A percentile compares a stretch with the other conserved stretches of the same genome.
Evolutionary conservation across 2,797 vertebrate genomes (phyloP).

Genomic region (Remorina albescens): DNA sequence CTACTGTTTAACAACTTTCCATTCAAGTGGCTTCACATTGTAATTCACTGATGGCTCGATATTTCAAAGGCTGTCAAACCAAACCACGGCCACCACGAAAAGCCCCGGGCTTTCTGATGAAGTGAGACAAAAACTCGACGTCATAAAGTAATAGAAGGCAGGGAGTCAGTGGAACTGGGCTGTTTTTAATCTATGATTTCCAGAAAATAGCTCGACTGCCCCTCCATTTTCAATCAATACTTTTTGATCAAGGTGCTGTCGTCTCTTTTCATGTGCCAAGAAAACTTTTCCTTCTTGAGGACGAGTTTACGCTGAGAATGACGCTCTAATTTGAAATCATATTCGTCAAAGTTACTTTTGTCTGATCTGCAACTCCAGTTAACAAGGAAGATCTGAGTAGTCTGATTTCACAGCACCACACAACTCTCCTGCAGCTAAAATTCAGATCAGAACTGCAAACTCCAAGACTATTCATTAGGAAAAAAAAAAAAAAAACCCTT

Average conservation of each 20-base stretch:
- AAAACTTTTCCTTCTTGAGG: constrained; percentile 29
- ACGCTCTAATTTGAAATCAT: constrained; percentile 49
- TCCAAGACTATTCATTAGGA: not conserved
- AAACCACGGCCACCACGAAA: not conserved
- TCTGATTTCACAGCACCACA: not conserved
- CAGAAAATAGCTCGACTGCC: constrained; percentile 33
- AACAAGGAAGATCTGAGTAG: not conserved
- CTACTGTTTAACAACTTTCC: not conserved
- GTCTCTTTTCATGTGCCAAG: constrained; percentile 11
- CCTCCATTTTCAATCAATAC: constrained; percentile 47
- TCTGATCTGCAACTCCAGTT: constrained; percentile 9
- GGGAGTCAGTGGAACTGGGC: constrained; percentile 7
- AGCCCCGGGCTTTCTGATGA: constrained; percentile 22
- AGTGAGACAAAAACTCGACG: constrained; percentile 21
- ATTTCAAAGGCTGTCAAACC: not conserved
- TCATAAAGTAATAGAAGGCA: constrained; percentile 22
- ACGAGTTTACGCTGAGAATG: not conserved
- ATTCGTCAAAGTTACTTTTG: constrained; percentile 22
- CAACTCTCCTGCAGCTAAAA: not conserved
- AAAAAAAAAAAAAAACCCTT: not conserved
- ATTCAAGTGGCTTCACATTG: not conserved
- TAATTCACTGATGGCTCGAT: not conserved
- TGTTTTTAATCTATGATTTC: constrained; percentile 21
- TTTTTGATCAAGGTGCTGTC: constrained; percentile 57
- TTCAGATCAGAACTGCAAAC: not conserved